Base-by-base conservation (phyloP, 2,797 vertebrate genomes). In the Selene dorsalis region DNA sequence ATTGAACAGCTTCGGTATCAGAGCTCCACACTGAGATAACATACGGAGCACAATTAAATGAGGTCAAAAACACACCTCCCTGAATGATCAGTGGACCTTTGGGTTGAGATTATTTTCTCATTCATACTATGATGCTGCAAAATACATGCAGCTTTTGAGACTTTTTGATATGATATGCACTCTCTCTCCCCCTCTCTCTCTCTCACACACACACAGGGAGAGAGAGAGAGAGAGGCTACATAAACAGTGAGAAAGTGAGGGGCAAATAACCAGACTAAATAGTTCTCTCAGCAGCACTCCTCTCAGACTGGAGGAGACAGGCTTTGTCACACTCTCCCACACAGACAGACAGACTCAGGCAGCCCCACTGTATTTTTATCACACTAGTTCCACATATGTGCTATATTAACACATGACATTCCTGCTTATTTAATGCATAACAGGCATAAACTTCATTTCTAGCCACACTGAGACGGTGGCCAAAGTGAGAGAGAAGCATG, bases 241-340 rank as follows among this genome's bases (percentile, higher is more conserved):
- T 38, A 73, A 63, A 79, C 30, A 75, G 22, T 39, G 59, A 58
- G 62, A 65, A 62, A 55, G 57, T 70, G 52, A 55, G n/a, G 12
- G 50, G 47, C 53, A 64, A 67, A 62, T 58, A 70, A 72, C 62
- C 79, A 84, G 82, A 80, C 76, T 82, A 75, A 79, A 88, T 79
- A 80, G 71, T 81, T 84, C 32, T 35, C 32, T 35, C 32, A 35
- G 32, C 32, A 35, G 32, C 47, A 80, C 79, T 88, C 74, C 60
- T 57, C 32, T 50, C 76, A 69, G 62, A 45, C 79, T 66, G 38
- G 53, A 81, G 35, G 26, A 60, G 67, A 57, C 74, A 41, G 30
- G 1, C 28, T 60, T 47, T 53, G 48, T 62, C 56, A n/a, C 28
- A 58, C 30, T 64, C 62, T 64, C 62, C n/a, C 53, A 52, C 8